Evolutionary conservation across 2,888 invertebrate species (phyloP).

Genomic region (Helleia helle): DNA sequence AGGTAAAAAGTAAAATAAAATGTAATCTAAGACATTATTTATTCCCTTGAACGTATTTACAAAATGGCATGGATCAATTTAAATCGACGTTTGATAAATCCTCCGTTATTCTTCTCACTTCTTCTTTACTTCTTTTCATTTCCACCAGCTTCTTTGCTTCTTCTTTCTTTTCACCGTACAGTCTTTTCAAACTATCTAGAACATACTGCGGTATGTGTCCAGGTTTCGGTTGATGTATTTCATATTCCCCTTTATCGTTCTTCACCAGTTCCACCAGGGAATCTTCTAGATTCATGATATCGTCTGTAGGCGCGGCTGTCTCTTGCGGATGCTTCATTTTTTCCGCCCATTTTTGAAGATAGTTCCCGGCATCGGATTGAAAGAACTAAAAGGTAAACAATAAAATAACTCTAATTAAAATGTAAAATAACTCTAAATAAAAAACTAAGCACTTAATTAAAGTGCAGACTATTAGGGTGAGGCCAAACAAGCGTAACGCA

Average conservation of each 20-base stretch:
- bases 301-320: conserved; percentile 30
- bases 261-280: conserved; percentile 53
- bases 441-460: too few species aligned
- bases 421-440: too few species aligned
- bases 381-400: conserved; percentile 47
- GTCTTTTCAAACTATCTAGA: conserved; percentile 37
- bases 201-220: conserved; percentile 50
- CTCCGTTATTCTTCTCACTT: conserved; percentile 68
- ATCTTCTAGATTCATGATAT: conserved; percentile 53
- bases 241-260: conserved; percentile 52
- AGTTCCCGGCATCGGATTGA: conserved; percentile 65
- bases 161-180: conserved; percentile 52
- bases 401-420: too few species aligned
- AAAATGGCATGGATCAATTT: conserved; percentile 36
- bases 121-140: conserved; percentile 39
- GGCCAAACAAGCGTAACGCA: too few species aligned
- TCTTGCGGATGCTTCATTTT: conserved; percentile 53
- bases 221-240: conserved; percentile 56
- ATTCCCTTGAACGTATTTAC: conserved; percentile 11
- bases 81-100: conserved; percentile 74
- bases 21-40: too few species aligned
- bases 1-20: too few species aligned
- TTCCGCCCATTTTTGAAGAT: conserved; percentile 76
- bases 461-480: too few species aligned
- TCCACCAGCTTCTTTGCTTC: conserved; percentile 35